Percentiles rank a stretch among this genome's conserved stretches.
phyloP scores from a whole-genome alignment of 2,888 invertebrate genomes.

The Caenorhabditis imperialis region DNA sequence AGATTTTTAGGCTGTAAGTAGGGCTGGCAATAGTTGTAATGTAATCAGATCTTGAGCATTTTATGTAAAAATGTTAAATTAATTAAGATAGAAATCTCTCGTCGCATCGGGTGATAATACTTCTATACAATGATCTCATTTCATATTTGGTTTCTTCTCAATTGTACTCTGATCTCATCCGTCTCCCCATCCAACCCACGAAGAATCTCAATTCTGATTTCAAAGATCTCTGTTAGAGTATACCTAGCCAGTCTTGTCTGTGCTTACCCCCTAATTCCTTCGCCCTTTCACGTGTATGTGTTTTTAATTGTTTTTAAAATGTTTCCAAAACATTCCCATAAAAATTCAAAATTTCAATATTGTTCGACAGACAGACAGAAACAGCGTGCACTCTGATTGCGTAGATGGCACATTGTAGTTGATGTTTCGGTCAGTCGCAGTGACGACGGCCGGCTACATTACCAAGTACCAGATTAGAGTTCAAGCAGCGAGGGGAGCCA shows the following conservation, averaged over 20 bases:
- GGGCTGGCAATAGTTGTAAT: background rate
- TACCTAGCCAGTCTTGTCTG: constrained; percentile 9
- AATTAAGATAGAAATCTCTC: constrained; percentile 19
- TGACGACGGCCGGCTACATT: too few species aligned
- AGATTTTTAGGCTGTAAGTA: too few species aligned
- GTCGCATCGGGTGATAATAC: constrained; percentile 24
- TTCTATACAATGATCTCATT: constrained; percentile 38
- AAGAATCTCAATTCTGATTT: constrained; percentile 38
- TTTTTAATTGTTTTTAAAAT: constrained; percentile 2
- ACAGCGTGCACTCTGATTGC: too few species aligned
- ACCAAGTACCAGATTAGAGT: too few species aligned
- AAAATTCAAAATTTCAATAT: too few species aligned
- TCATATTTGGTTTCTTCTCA: constrained; percentile 36
- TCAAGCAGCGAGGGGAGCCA: too few species aligned
- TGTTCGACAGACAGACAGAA: too few species aligned
- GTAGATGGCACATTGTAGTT: too few species aligned
- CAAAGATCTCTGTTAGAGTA: constrained; percentile 30
- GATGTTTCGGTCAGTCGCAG: too few species aligned
- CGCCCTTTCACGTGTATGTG: constrained; percentile 30
- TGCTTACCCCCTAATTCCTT: constrained; percentile 7
- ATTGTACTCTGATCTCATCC: constrained; percentile 41
- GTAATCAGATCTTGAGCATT: constrained; percentile 13
- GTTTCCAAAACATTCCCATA: too few species aligned
- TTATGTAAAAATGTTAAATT: background rate
- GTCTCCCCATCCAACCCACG: constrained; percentile 19